phyloP scores from a whole-genome alignment of 2,797 vertebrate species.

The Pteronotus mesoamericanus region DNA sequence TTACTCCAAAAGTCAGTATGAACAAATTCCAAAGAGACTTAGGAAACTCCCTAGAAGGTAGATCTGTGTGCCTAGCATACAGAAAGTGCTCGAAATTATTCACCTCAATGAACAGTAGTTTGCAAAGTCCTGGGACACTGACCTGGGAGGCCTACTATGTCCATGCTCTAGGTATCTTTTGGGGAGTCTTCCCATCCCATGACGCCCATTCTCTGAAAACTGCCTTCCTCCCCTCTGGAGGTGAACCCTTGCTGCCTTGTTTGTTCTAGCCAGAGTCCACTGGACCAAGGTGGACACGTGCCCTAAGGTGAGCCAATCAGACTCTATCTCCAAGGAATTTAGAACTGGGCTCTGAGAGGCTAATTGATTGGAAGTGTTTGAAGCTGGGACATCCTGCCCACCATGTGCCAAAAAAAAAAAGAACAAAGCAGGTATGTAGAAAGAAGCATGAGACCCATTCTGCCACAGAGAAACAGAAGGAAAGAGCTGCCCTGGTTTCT shows the following conservation, averaged over 20 bases:
- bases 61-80: not conserved
- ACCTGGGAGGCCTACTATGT: not conserved
- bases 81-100: not conserved
- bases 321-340: not conserved
- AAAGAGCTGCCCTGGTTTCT: not conserved
- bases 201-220: not conserved
- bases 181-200: not conserved
- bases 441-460: not conserved
- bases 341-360: not conserved
- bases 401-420: not conserved
- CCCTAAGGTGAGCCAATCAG: not conserved
- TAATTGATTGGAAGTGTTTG: not conserved
- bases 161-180: not conserved
- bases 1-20: not conserved
- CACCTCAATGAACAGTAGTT: not conserved
- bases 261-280: not conserved
- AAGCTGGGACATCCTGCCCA: not conserved
- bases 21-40: slow-evolving; percentile 7
- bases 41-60: not conserved
- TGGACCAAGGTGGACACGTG: not conserved
- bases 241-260: not conserved
- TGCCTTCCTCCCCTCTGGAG: not conserved
- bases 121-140: not conserved
- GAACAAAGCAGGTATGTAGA: not conserved
- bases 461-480: not conserved